These are phyloP conservation scores for Drosophila bipectinata DNA, from an alignment of 1,140 invertebrate species.

Conservation along the genomic window DNA sequence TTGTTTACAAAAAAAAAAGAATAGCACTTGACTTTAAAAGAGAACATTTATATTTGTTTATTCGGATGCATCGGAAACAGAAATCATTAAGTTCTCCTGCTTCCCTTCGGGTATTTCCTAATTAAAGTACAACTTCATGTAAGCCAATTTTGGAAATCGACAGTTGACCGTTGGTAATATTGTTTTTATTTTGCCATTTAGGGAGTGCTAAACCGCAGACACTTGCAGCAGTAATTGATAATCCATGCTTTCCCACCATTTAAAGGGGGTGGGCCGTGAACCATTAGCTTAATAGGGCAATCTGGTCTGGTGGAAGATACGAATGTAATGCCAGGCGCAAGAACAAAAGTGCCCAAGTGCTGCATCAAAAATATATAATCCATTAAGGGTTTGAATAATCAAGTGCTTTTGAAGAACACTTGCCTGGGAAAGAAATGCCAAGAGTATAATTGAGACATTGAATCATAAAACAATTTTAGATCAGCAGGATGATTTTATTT, in stretches of 20 bases:
- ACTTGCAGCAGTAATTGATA: constrained; percentile 38
- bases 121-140: constrained; percentile 17
- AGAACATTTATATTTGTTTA: constrained; percentile 8
- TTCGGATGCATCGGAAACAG: background rate
- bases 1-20: constrained; percentile 15
- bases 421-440: constrained; percentile 4
- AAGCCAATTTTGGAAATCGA: constrained; percentile 7
- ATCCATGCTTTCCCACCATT: constrained; percentile 30
- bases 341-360: constrained; percentile 30
- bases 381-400: constrained; percentile 36
- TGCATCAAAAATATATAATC: constrained; percentile 35
- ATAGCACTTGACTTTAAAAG: constrained; percentile 43
- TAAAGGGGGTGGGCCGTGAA: constrained; percentile 6
- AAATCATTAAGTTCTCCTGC: background rate
- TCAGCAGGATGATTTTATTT: background rate
- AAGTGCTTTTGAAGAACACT: constrained; percentile 17
- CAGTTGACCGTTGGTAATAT: constrained; percentile 12
- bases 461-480: constrained; percentile 1
- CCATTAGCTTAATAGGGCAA: constrained; percentile 41
- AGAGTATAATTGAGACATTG: background rate
- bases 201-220: constrained; percentile 41
- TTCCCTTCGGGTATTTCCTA: background rate
- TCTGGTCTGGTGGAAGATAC: constrained; percentile 37
- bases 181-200: constrained; percentile 36
- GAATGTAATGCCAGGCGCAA: background rate